Conservation (phyloP, 2,797 vertebrate genomes). For the Semaprochilodus insignis region DNA sequence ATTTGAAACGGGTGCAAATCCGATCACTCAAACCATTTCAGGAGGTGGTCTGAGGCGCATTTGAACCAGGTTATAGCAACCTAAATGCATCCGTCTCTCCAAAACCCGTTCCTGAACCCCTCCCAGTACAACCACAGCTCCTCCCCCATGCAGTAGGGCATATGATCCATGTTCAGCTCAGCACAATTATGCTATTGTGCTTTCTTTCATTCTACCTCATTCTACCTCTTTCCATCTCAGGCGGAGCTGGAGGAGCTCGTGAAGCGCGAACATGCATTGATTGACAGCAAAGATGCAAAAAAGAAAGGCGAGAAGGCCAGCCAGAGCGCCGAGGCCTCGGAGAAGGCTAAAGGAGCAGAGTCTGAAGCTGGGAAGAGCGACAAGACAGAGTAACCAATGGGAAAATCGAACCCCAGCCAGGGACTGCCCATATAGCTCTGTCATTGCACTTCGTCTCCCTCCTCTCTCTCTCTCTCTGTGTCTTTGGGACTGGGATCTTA, state of each 20-base stretch:
- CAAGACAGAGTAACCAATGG: constrained; percentile 67
- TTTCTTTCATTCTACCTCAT: not conserved
- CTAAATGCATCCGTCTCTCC: too few relatives aligned
- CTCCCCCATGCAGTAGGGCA: too few relatives aligned
- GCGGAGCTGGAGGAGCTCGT: constrained; percentile 87
- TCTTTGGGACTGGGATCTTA: not conserved
- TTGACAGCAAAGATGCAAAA: constrained; percentile 75
- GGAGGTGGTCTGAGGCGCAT: too few relatives aligned
- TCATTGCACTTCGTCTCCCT: not conserved
- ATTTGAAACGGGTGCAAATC: too few relatives aligned
- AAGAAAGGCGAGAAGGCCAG: constrained; percentile 50
- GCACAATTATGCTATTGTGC: not conserved
- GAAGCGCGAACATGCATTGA: constrained; percentile 81
- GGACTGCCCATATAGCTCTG: not conserved
- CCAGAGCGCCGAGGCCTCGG: constrained; percentile 58
- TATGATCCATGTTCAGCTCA: not conserved
- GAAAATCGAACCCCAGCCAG: not conserved
- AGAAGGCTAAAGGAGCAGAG: constrained; percentile 53
- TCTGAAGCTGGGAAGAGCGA: constrained; percentile 59
- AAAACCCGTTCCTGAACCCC: too few relatives aligned
- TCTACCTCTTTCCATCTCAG: constrained; percentile 67
- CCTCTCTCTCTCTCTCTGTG: not conserved
- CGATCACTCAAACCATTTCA: too few relatives aligned
- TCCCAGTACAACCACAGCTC: too few relatives aligned
- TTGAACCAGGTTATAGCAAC: too few relatives aligned